Base-by-base conservation (phyloP, 2,113 vertebrate genomes). In the Vidua chalybeata region DNA sequence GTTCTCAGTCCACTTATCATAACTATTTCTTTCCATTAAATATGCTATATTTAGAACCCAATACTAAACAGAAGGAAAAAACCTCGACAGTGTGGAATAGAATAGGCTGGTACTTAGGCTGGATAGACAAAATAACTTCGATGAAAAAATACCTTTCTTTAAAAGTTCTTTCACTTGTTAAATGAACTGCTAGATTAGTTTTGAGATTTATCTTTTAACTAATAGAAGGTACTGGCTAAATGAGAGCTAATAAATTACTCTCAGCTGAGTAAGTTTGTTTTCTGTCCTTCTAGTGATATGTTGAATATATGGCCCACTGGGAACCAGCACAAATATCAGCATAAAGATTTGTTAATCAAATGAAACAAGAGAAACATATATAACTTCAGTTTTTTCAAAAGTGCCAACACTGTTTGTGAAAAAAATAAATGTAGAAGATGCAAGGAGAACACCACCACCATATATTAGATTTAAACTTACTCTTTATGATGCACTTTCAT, bases 401-500 rank as follows among this genome's bases (percentile, higher is more conserved):
- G 22, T 35, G 55, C 19, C 61, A 83, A 26, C 17, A 46, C 11
- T 12, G 3, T 23, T 59, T 6, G 0, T 27, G 41, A 2, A 20
- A 74, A 85, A 75, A 76, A 46, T 9, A 35, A 92, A 75, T 11
- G 16, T 39, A 88, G 39, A 81, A 63, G 55, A 88, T 11, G 19
- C 64, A 96, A 94, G 52, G 64, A 94, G 26, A 91, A 35, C 61
- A 87, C n/a, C 68, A 94, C 74, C 31, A 91, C 41, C 43, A 61
- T 11, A 56, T 13, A 68, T 27, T 3, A 92, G 68, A 92, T 72
- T 93, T 88, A 68, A 90, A 90, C 41, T 80, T 84, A 91, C 5
- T 89, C 37, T 97, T 96, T 96, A 96, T 94, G 83, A 95, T 90
- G 81, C 69, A 92, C 73, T 96, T 93, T 89, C 92, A 91, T 96